These are phyloP conservation scores for Brachystomella parvula DNA, from an alignment of 1,140 invertebrate genomes.

Conservation along the genomic window DNA sequence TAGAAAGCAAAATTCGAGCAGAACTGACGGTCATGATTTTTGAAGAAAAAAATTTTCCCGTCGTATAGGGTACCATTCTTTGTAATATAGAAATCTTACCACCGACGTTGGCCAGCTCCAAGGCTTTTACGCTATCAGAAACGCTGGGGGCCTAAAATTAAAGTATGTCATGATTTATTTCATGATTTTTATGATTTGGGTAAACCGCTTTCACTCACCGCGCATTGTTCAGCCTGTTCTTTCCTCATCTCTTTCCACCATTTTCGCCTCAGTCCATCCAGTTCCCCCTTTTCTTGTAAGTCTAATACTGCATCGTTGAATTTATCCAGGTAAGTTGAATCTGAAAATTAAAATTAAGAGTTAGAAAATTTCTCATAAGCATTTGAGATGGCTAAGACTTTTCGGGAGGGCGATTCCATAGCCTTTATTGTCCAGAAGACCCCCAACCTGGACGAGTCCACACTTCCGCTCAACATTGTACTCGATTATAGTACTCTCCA, in stretches of 20 bases:
- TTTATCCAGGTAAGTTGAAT: conserved; percentile 75
- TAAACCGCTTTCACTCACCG: conserved; percentile 49
- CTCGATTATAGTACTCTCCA: conserved; percentile 64
- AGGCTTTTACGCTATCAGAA: conserved; percentile 40
- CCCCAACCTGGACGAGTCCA: conserved; percentile 80
- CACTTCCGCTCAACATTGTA: conserved; percentile 86
- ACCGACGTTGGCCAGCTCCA: conserved; percentile 70
- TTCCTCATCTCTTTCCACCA: conserved; percentile 92
- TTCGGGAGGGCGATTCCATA: conserved; percentile 86
- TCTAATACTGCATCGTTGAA: conserved; percentile 81
- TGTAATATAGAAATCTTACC: too few relatives aligned
- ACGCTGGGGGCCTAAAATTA: conserved; percentile 19
- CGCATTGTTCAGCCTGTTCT: conserved; percentile 59
- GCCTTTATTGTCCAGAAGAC: conserved; percentile 82
- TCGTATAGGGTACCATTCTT: too few relatives aligned
- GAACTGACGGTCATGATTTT: not conserved
- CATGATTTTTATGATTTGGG: not conserved
- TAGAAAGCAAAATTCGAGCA: not conserved
- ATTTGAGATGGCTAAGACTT: conserved; percentile 52
- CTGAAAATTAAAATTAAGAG: conserved; percentile 44
- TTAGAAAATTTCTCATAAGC: not conserved
- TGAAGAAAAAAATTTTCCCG: not conserved
- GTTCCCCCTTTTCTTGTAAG: conserved; percentile 83
- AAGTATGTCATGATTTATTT: not conserved
- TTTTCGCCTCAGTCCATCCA: conserved; percentile 86